phyloP scores from a whole-genome alignment of 53 echinoderm and acorn worm species.

The Patiria pectinifera region DNA sequence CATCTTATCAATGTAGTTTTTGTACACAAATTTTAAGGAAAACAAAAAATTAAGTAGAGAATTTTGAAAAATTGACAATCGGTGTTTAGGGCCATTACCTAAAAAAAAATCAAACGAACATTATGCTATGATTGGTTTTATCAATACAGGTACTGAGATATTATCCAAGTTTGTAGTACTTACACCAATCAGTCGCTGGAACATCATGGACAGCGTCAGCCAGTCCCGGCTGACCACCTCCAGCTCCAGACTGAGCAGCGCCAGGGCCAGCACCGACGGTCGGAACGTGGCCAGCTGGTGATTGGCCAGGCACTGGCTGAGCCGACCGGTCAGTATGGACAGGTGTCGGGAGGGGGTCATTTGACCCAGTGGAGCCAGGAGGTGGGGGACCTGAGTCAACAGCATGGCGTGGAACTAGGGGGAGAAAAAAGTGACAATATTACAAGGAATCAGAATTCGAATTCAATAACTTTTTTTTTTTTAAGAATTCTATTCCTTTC shows the following conservation, averaged over 20 bases:
- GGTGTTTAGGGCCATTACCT: too few species aligned
- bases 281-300: slow-evolving; percentile 81
- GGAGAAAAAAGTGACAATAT: slow-evolving; percentile 13
- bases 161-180: neutral
- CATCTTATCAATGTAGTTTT: too few species aligned
- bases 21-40: too few species aligned
- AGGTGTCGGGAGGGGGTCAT: slow-evolving; percentile 97
- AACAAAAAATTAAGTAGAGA: too few species aligned
- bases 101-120: too few species aligned
- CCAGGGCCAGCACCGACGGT: slow-evolving; percentile 86
- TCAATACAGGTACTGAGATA: too few species aligned
- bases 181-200: slow-evolving; percentile 90
- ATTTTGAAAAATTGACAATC: too few species aligned
- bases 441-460: neutral
- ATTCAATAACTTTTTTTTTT: too few species aligned
- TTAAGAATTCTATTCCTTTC: too few species aligned
- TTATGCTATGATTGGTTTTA: too few species aligned
- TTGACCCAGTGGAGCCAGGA: slow-evolving; percentile 86
- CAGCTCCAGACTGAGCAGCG: slow-evolving; percentile 93
- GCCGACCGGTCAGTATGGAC: slow-evolving; percentile 88
- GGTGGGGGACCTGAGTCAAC: slow-evolving; percentile 77
- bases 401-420: slow-evolving; percentile 92
- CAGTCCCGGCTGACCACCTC: slow-evolving; percentile 88
- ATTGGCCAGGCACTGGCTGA: slow-evolving; percentile 78
- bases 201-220: slow-evolving; percentile 84